A percentile compares a stretch with the other conserved stretches of the same genome.
Evolutionary conservation across 2,888 invertebrate species (phyloP).

Genomic region (Xestia sexstrigata): DNA sequence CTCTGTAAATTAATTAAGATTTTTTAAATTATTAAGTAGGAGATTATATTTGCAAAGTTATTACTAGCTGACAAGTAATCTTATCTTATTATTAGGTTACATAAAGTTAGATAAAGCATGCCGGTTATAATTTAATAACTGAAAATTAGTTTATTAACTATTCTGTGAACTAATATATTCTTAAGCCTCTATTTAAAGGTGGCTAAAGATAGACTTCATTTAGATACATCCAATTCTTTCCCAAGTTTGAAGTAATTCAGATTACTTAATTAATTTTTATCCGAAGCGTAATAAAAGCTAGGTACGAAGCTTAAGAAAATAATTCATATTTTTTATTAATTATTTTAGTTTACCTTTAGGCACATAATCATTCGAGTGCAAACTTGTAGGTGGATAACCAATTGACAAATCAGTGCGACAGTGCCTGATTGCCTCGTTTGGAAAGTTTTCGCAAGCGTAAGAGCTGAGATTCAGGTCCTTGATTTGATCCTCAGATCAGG

Average conservation of each 20-base stretch:
- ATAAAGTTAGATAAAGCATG: neutral
- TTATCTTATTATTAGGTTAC: neutral
- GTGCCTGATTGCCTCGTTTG: neutral
- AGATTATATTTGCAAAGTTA: neutral
- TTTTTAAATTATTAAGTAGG: neutral
- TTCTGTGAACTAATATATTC: slow-evolving; percentile 4
- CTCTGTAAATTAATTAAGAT: neutral
- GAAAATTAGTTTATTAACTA: slow-evolving; percentile 5
- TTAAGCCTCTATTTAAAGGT: slow-evolving; percentile 2
- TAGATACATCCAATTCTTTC: neutral
- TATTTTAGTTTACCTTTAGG: neutral
- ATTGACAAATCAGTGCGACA: neutral
- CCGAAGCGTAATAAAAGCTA: neutral
- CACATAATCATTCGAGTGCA: neutral
- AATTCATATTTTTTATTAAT: neutral
- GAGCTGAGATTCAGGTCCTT: neutral
- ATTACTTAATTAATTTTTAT: slow-evolving; percentile 16
- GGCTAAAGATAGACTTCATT: neutral
- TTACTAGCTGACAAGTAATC: neutral
- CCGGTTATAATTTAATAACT: neutral
- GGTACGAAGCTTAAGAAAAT: neutral
- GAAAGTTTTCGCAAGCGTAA: neutral
- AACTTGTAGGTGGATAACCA: neutral
- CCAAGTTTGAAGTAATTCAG: neutral
- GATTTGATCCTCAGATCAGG: neutral